These are phyloP conservation scores for Hippocampus guttulatus DNA, from an alignment of 2,113 vertebrate genomes.

Conservation along the genomic window DNA sequence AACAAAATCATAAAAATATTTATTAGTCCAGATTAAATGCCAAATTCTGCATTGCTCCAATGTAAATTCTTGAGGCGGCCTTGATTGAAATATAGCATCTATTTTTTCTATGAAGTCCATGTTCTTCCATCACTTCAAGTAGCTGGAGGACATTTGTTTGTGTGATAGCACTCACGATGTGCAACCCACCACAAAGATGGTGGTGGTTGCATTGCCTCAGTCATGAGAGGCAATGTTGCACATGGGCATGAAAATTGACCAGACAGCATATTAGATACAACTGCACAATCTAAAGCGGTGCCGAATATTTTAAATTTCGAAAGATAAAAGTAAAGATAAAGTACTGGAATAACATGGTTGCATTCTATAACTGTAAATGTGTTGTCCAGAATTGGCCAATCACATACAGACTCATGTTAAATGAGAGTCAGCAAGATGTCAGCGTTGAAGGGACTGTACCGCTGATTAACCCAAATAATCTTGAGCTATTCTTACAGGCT, in stretches of 20 bases:
- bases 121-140: slow-evolving; percentile 19
- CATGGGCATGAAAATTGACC: slow-evolving; percentile 4
- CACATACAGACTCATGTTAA: no score
- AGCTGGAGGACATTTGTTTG: slow-evolving; percentile 27
- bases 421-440: no score
- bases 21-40: neutral
- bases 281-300: neutral
- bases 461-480: no score
- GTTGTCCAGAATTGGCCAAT: no score
- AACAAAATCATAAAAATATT: neutral
- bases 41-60: neutral
- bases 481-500: no score
- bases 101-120: neutral
- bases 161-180: neutral
- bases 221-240: slow-evolving; percentile 46
- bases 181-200: slow-evolving; percentile 3
- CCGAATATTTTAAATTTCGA: neutral
- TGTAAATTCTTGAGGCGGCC: neutral
- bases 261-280: neutral
- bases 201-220: slow-evolving; percentile 11
- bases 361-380: no score
- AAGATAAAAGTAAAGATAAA: neutral
- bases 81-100: neutral
- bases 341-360: no score
- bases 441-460: no score